These are phyloP conservation scores for Alexandromys fortis DNA, from an alignment of 2,113 vertebrate genomes.

Conservation along the genomic window DNA sequence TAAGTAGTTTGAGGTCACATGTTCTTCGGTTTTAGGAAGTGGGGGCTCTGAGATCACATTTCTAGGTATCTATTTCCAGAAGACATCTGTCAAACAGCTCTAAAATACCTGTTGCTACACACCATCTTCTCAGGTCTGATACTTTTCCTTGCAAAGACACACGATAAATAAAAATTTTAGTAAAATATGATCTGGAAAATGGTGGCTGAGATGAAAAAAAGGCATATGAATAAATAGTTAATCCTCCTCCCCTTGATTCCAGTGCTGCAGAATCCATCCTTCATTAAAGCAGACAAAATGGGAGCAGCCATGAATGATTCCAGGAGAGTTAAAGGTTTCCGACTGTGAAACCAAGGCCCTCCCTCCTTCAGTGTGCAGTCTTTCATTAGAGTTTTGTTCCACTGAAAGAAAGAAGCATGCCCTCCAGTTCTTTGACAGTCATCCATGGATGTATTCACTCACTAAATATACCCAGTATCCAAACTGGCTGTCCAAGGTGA, in stretches of 20 bases:
- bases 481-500: not conserved
- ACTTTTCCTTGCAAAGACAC: conserved; percentile 28
- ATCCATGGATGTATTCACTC: not conserved
- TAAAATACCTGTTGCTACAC: conserved; percentile 4
- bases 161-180: conserved; percentile 54
- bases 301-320: not conserved
- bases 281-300: not conserved
- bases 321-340: not conserved
- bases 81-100: not conserved
- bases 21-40: not conserved
- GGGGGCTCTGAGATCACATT: not conserved
- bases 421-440: not conserved
- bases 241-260: conserved; percentile 33
- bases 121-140: not conserved
- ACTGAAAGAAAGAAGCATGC: not conserved
- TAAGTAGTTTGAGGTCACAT: not conserved
- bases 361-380: not conserved
- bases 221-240: conserved; percentile 38
- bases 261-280: not conserved
- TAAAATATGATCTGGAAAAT: conserved; percentile 56
- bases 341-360: not conserved
- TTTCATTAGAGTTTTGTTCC: not conserved
- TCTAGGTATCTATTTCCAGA: not conserved
- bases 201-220: conserved; percentile 43
- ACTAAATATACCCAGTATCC: not conserved